Evolutionary conservation across 2,888 invertebrate species (phyloP).

Genomic region (Sarcophaga caerulescens): DNA sequence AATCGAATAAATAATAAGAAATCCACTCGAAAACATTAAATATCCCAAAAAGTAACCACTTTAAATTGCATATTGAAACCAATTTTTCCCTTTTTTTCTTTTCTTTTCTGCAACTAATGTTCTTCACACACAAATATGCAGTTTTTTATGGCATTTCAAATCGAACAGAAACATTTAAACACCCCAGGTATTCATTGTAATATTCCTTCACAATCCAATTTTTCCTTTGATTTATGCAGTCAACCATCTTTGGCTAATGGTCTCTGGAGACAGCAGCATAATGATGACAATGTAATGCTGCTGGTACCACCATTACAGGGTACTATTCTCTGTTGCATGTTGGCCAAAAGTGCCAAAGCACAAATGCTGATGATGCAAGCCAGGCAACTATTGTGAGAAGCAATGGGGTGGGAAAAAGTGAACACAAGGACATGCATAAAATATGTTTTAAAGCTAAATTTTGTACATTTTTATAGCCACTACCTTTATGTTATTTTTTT

Average conservation of each 20-base stretch:
- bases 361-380: conserved; percentile 33
- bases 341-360: conserved; percentile 12
- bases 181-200: conserved; percentile 50
- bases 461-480: conserved; percentile 41
- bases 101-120: conserved; percentile 33
- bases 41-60: conserved; percentile 14
- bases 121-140: neutral
- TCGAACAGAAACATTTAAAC: conserved; percentile 61
- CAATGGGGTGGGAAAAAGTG: neutral
- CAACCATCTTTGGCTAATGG: conserved; percentile 66
- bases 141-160: conserved; percentile 34
- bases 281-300: conserved; percentile 37
- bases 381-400: conserved; percentile 12
- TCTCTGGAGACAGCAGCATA: conserved; percentile 53
- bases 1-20: neutral
- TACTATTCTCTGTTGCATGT: neutral
- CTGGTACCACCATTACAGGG: neutral
- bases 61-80: conserved; percentile 52
- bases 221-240: conserved; percentile 65
- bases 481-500: conserved; percentile 18
- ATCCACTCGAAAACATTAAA: conserved; percentile 17
- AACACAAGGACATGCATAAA: conserved; percentile 43
- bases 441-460: conserved; percentile 47
- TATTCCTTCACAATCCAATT: conserved; percentile 19
- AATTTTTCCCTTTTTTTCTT: neutral